Evolutionary conservation across 1,140 invertebrate genomes (phyloP).

Genomic region (Zeugodacus cucurbitae): DNA sequence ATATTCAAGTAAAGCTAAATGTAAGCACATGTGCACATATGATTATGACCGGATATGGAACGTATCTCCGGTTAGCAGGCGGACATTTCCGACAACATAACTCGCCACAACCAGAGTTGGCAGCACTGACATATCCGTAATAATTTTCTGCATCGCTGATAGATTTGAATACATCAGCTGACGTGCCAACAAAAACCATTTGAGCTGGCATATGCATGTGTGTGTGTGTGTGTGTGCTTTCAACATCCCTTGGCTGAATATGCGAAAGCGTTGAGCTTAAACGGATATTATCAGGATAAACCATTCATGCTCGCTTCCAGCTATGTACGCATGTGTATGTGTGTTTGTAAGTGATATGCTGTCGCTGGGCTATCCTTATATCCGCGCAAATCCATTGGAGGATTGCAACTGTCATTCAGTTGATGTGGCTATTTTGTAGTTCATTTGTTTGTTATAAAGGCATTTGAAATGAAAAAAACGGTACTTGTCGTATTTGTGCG

Average conservation of each 20-base stretch:
- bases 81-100: slow-evolving; percentile 58
- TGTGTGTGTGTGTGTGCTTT: background rate
- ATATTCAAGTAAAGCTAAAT: background rate
- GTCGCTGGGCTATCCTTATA: background rate
- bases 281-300: slow-evolving; percentile 47
- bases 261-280: slow-evolving; percentile 24
- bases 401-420: slow-evolving; percentile 28
- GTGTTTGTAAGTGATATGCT: background rate
- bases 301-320: slow-evolving; percentile 19
- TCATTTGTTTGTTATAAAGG: slow-evolving; percentile 24
- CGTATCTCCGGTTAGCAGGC: slow-evolving; percentile 64
- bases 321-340: too few relatives aligned
- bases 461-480: background rate
- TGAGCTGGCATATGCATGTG: background rate
- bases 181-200: background rate
- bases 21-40: background rate
- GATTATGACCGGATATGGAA: slow-evolving; percentile 58
- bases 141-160: slow-evolving; percentile 44
- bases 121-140: slow-evolving; percentile 57
- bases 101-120: slow-evolving; percentile 41
- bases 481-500: too few relatives aligned
- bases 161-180: slow-evolving; percentile 43
- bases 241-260: background rate
- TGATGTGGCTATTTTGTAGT: slow-evolving; percentile 36
- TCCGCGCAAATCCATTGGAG: slow-evolving; percentile 5